Conservation (phyloP, 2,888 invertebrate species). For the Platypus cylindrus region DNA sequence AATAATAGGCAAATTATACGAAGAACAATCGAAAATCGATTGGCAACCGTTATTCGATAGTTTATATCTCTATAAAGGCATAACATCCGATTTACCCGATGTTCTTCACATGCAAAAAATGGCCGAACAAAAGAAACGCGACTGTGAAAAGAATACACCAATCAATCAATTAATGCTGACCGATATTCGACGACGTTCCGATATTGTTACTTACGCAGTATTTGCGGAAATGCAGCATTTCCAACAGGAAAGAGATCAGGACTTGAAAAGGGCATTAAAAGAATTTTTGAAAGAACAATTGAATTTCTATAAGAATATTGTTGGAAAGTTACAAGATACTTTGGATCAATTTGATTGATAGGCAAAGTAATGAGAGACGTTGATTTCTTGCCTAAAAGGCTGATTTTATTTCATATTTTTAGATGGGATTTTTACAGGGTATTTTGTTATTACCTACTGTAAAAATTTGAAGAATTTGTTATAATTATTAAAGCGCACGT, state of each 20-base stretch:
- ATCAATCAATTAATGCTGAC: slow-evolving; percentile 70
- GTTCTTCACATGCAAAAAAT: slow-evolving; percentile 80
- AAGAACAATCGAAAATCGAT: slow-evolving; percentile 80
- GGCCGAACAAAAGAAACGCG: slow-evolving; percentile 77
- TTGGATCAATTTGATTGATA: slow-evolving; percentile 32
- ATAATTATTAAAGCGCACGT: too few species aligned
- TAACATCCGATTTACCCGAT: slow-evolving; percentile 82
- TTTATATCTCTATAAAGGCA: slow-evolving; percentile 87
- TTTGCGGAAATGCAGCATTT: slow-evolving; percentile 93
- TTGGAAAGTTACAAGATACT: slow-evolving; percentile 57
- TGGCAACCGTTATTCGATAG: slow-evolving; percentile 86
- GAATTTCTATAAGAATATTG: slow-evolving; percentile 77
- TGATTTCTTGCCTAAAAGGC: slow-evolving; percentile 1
- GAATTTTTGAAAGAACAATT: slow-evolving; percentile 81
- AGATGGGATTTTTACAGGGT: not conserved
- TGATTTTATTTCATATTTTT: slow-evolving; percentile 1
- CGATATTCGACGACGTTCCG: slow-evolving; percentile 71
- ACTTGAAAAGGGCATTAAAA: slow-evolving; percentile 77
- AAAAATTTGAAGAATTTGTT: too few species aligned
- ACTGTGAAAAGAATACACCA: slow-evolving; percentile 72
- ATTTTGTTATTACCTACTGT: slow-evolving; percentile 1
- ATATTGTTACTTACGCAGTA: slow-evolving; percentile 84
- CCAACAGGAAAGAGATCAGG: slow-evolving; percentile 71
- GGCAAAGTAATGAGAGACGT: not conserved
- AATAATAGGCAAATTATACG: slow-evolving; percentile 77